A percentile compares a stretch with the other conserved stretches of the same genome.
Evolutionary conservation across 2,113 vertebrate genomes (phyloP).

Genomic region (Ciconia maguari): DNA sequence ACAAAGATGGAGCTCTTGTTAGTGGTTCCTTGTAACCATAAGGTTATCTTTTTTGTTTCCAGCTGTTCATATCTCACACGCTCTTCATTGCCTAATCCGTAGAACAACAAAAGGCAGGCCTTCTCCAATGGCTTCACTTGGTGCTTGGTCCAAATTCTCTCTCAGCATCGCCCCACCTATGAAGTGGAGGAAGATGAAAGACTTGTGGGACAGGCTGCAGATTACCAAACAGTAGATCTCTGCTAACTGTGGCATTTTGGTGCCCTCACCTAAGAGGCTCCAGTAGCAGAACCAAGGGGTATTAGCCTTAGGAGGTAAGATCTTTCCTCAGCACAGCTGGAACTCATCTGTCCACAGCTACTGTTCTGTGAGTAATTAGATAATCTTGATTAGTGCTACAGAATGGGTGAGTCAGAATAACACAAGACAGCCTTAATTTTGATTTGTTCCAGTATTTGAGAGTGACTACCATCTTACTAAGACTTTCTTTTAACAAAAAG

Average conservation of each 20-base stretch:
- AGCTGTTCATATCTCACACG: accelerated
- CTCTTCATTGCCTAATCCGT: neutral
- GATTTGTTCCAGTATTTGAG: neutral
- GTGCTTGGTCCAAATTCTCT: neutral
- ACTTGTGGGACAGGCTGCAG: accelerated
- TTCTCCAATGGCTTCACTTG: neutral
- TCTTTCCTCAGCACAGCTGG: neutral
- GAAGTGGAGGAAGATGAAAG: neutral
- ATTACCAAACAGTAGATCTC: accelerated
- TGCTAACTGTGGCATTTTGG: neutral
- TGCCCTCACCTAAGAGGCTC: neutral
- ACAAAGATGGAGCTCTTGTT: neutral
- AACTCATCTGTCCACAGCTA: neutral
- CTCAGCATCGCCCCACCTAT: neutral
- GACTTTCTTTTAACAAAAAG: neutral
- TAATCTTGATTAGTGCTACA: neutral
- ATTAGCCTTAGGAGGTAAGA: neutral
- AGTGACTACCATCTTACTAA: neutral
- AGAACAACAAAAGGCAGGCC: neutral
- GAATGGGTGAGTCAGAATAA: neutral
- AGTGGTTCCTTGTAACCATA: neutral
- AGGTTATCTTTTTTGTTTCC: neutral
- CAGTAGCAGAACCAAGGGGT: neutral
- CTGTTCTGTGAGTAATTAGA: neutral
- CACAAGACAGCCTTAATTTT: neutral